Percentiles rank a stretch among this genome's conserved stretches.
These are phyloP conservation scores for Dasypogon diadema DNA, from an alignment of 2,888 invertebrate genomes.

Conservation along the genomic window DNA sequence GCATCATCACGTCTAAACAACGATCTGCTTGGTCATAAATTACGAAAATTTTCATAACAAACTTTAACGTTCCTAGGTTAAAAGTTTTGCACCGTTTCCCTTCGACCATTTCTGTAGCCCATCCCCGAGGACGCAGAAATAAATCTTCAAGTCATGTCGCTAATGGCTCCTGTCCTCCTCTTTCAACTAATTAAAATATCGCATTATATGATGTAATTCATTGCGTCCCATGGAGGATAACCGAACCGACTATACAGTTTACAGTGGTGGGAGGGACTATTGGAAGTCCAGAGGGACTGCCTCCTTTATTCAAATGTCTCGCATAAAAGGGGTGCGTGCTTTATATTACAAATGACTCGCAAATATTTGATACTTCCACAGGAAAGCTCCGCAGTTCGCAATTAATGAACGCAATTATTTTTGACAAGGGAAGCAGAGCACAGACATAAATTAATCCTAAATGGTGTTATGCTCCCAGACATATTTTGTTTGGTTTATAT, in stretches of 20 bases:
- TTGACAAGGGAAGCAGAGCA: conserved; percentile 40
- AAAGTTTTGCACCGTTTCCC: not conserved
- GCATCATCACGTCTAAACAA: conserved; percentile 6
- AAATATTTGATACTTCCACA: conserved; percentile 45
- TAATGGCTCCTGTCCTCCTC: conserved; percentile 45
- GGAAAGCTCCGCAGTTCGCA: conserved; percentile 31
- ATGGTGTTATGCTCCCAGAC: conserved; percentile 41
- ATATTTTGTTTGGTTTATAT: conserved; percentile 45
- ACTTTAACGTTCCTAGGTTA: conserved; percentile 8
- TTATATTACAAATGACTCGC: conserved; percentile 47
- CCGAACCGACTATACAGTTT: conserved; percentile 17
- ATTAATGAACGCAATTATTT: conserved; percentile 48
- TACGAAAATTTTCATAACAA: conserved; percentile 33
- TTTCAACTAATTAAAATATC: conserved; percentile 48
- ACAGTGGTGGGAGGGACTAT: not conserved
- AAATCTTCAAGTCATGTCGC: conserved; percentile 45
- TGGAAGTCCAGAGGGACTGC: conserved; percentile 33
- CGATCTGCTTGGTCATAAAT: conserved; percentile 37
- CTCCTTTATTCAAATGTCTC: conserved; percentile 32
- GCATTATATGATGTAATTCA: conserved; percentile 47
- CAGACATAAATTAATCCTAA: conserved; percentile 44
- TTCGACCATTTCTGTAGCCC: not conserved
- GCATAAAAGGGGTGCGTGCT: conserved; percentile 46
- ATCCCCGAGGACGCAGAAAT: conserved; percentile 21
- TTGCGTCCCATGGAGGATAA: conserved; percentile 34